These are phyloP conservation scores for Schizothorax lantsangensis DNA, from an alignment of 2,797 vertebrate species.

Conservation along the genomic window DNA sequence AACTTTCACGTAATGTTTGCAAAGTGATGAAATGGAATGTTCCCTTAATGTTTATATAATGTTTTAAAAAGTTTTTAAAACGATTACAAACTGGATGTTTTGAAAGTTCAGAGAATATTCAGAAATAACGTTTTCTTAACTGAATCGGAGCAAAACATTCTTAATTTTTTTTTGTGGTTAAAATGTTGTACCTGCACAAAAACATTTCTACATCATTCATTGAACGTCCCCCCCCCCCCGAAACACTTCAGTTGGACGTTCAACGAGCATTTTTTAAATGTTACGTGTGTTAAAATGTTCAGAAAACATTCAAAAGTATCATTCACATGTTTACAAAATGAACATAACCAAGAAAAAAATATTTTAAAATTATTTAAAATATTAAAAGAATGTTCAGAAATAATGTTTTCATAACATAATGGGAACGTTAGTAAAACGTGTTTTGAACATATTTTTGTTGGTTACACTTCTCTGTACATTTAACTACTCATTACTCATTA, in stretches of 20 bases:
- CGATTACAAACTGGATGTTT: neutral
- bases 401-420: too few relatives aligned
- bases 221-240: neutral
- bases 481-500: too few relatives aligned
- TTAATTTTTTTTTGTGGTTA: too few relatives aligned
- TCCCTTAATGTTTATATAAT: neutral
- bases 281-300: neutral
- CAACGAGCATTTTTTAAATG: neutral
- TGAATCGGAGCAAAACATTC: too few relatives aligned
- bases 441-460: neutral
- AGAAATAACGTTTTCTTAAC: neutral
- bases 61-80: too few relatives aligned
- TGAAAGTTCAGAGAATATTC: neutral
- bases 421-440: too few relatives aligned
- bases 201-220: neutral
- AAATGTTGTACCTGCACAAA: too few relatives aligned
- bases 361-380: too few relatives aligned
- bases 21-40: neutral
- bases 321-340: too few relatives aligned
- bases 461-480: neutral
- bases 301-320: neutral
- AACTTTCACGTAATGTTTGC: neutral
- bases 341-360: too few relatives aligned
- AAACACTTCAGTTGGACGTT: neutral
- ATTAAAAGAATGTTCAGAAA: too few relatives aligned